Base-by-base conservation (phyloP, 2,888 invertebrate genomes). In the Lochmaea crataegi region DNA sequence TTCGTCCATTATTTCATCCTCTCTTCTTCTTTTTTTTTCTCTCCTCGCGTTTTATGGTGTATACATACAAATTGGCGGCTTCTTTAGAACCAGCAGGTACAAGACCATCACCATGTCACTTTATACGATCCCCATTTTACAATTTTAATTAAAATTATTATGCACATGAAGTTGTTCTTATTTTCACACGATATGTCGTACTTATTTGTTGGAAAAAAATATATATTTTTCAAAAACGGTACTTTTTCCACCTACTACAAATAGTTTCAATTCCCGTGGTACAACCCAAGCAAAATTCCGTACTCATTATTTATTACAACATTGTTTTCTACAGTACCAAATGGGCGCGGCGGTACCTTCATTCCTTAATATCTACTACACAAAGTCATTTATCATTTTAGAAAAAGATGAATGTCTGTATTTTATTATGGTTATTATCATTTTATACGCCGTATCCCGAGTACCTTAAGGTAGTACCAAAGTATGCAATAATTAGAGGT, bases 221-320 rank as follows among this genome's bases (percentile, higher is more conserved):
- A 22, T 22, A 22, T 32, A 32, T 32, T 32, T 32, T 32, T 32
- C 32, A 32, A 32, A 32, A 32, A 32, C 7, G 32, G 3, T 32
- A 32, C 5, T 32, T 32, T 5, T 5, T 32, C 4, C 26, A 32
- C 26, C 4, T 32, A 32, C 4, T 5, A 32, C 12, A 45, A n/a
- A 14, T 14, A 48, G 48, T 48, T n/a, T n/a, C 48, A 48, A 48
- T 48, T 48, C 2, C 48, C n/a, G 22, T 22, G 2, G 9, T 45
- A 12, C 45, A 45, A 11, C 45, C 45, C 45, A 45, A 45, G 45
- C 45, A 45, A 45, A 45, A 45, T 45, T 45, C 45, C 45, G 14
- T 48, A 48, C 45, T 2, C 26, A 63, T 73, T 73, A 73, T 73
- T 73, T 73, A 73, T 73, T 48, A 66, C 66, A 45, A 69, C 61